phyloP scores from a whole-genome alignment of 37 sponge, comb jelly and placozoan species.

The Aplysina aerophoba region DNA sequence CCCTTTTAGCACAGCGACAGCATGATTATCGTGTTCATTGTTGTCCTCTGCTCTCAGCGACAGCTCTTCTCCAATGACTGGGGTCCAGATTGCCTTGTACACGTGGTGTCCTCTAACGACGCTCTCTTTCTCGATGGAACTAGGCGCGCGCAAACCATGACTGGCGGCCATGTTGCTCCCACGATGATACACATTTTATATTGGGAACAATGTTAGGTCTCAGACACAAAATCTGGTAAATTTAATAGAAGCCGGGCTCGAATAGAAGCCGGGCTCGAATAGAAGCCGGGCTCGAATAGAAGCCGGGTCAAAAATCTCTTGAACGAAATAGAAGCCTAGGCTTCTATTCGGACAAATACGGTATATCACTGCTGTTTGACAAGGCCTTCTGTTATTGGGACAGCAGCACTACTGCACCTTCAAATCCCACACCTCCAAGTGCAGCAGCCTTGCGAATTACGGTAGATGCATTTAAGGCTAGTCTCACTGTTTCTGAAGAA shows the following conservation, averaged over 20 bases:
- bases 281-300: too few relatives aligned
- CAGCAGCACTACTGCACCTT: neutral
- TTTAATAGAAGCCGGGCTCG: too few relatives aligned
- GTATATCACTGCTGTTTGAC: slow-evolving; percentile 45
- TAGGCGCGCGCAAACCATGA: neutral
- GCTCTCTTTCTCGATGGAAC: neutral
- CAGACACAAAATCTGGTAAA: too few relatives aligned
- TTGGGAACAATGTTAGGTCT: too few relatives aligned
- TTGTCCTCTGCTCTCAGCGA: neutral
- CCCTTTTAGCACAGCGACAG: neutral
- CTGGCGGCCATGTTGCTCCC: neutral
- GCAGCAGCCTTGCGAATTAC: neutral
- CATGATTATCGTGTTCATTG: slow-evolving; percentile 10
- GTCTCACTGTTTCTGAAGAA: slow-evolving; percentile 1
- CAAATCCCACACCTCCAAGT: neutral
- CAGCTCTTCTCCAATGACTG: neutral
- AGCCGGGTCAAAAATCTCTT: too few relatives aligned
- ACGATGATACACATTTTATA: neutral
- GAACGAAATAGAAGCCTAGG: too few relatives aligned
- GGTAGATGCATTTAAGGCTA: slow-evolving; percentile 34
- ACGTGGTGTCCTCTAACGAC: neutral
- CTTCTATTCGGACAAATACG: too few relatives aligned
- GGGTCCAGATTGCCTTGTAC: neutral
- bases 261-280: too few relatives aligned
- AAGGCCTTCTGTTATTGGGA: neutral